These are phyloP conservation scores for Clistopyga incitator DNA, from an alignment of 2,888 invertebrate species.

Conservation along the genomic window DNA sequence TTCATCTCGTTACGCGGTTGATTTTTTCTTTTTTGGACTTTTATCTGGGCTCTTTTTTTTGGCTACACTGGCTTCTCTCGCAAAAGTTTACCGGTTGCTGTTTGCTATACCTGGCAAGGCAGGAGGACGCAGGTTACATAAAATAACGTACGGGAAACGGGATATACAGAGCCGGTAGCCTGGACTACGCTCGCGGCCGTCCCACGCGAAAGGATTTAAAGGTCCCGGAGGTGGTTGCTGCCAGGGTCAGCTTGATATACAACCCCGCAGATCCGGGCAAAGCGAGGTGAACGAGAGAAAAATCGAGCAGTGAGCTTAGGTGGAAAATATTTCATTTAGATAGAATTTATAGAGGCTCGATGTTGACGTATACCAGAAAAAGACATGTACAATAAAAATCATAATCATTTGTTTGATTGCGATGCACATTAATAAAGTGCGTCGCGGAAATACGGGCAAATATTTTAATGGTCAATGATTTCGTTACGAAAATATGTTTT, in stretches of 20 bases:
- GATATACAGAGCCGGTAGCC: constrained; percentile 26
- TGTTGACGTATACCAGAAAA: neutral
- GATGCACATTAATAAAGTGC: too few relatives aligned
- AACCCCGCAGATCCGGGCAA: constrained; percentile 59
- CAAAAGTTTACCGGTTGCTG: constrained; percentile 34
- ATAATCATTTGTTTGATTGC: neutral
- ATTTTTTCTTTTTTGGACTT: constrained; percentile 30
- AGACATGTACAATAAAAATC: neutral
- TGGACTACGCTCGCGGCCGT: constrained; percentile 47
- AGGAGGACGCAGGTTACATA: constrained; percentile 22
- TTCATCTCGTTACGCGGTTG: constrained; percentile 1
- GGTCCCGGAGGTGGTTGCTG: constrained; percentile 68
- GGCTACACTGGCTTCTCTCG: constrained; percentile 7
- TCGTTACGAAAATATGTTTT: too few relatives aligned
- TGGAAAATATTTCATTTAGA: constrained; percentile 33
- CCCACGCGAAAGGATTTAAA: constrained; percentile 68
- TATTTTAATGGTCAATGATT: too few relatives aligned
- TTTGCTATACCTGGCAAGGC: constrained; percentile 22
- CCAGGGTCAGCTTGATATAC: constrained; percentile 64
- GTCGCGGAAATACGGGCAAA: too few relatives aligned
- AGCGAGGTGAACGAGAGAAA: constrained; percentile 43
- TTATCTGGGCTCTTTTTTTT: neutral
- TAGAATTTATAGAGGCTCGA: neutral
- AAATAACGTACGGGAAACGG: constrained; percentile 47
- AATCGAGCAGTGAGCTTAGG: constrained; percentile 33